phyloP scores from a whole-genome alignment of 1,140 invertebrate genomes.

The Ganaspis sp. region DNA sequence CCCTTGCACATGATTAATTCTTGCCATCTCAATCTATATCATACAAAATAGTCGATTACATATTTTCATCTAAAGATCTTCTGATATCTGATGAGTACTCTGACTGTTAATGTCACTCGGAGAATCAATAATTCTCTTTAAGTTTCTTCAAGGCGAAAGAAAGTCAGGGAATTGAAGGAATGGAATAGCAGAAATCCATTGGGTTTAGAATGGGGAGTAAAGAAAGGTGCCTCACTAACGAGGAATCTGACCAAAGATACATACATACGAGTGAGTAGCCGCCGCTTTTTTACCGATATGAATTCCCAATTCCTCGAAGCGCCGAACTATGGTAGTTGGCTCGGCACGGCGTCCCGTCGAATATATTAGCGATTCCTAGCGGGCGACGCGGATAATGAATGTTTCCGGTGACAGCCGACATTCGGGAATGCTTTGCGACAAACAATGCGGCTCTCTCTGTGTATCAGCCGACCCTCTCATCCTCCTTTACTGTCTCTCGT shows the following conservation, averaged over 20 bases:
- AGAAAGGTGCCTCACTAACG: conserved; percentile 47
- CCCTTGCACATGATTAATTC: no score
- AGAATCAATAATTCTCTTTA: background rate
- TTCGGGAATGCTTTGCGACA: conserved; percentile 67
- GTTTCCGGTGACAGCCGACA: conserved; percentile 71
- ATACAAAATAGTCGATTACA: no score
- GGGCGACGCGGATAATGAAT: conserved; percentile 69
- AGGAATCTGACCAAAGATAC: conserved; percentile 42
- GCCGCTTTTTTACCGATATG: conserved; percentile 59
- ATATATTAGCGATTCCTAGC: conserved; percentile 69
- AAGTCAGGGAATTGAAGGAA: background rate
- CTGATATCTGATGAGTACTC: no score
- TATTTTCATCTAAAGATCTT: no score
- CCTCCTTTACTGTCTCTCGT: conserved; percentile 17
- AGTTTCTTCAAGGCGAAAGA: conserved; percentile 6
- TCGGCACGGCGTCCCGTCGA: conserved; percentile 43
- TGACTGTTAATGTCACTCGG: background rate
- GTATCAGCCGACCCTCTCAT: conserved; percentile 35
- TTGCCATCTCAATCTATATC: no score
- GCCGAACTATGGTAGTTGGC: conserved; percentile 32
- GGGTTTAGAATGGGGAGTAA: conserved; percentile 25
- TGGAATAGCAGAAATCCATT: conserved; percentile 3
- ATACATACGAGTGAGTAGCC: conserved; percentile 37
- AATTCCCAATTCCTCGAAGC: conserved; percentile 65
- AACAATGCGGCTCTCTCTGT: conserved; percentile 64